Evolutionary conservation across 1,140 invertebrate species (phyloP).

Genomic region (Temnothorax longispinosus): DNA sequence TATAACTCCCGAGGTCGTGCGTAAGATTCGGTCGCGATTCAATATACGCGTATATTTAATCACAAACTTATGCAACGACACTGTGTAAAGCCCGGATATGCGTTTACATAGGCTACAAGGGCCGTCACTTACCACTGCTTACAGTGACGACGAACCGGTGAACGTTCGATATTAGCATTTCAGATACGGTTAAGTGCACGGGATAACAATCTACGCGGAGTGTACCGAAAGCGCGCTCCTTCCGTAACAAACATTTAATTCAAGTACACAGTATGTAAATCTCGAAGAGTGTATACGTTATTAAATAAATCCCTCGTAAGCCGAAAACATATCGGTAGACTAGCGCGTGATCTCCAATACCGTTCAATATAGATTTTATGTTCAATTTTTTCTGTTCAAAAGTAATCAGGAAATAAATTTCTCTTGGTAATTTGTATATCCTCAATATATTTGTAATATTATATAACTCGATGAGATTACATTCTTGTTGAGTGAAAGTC

Average conservation of each 20-base stretch:
- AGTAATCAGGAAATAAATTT: background rate
- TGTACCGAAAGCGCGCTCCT: conserved; percentile 9
- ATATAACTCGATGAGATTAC: conserved; percentile 16
- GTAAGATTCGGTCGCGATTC: background rate
- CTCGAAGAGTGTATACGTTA: conserved; percentile 9
- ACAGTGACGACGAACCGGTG: conserved; percentile 20
- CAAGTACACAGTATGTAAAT: conserved; percentile 9
- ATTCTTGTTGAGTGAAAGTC: background rate
- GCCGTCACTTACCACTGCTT: conserved; percentile 47
- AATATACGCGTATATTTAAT: conserved; percentile 32
- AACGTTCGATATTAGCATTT: conserved; percentile 65
- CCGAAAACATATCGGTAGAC: background rate
- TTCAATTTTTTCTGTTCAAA: background rate
- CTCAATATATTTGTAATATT: background rate
- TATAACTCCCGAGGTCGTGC: background rate
- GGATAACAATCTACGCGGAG: conserved; percentile 1
- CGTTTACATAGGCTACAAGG: conserved; percentile 47
- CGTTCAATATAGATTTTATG: background rate
- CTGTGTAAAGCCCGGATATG: conserved; percentile 32
- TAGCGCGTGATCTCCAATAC: background rate
- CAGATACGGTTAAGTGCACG: conserved; percentile 38
- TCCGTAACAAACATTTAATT: conserved; percentile 43
- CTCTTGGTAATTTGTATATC: background rate
- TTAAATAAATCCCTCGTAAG: conserved; percentile 3
- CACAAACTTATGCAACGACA: conserved; percentile 11